Evolutionary conservation across 2,888 invertebrate genomes (phyloP).

Genomic region (Eilema caniola): DNA sequence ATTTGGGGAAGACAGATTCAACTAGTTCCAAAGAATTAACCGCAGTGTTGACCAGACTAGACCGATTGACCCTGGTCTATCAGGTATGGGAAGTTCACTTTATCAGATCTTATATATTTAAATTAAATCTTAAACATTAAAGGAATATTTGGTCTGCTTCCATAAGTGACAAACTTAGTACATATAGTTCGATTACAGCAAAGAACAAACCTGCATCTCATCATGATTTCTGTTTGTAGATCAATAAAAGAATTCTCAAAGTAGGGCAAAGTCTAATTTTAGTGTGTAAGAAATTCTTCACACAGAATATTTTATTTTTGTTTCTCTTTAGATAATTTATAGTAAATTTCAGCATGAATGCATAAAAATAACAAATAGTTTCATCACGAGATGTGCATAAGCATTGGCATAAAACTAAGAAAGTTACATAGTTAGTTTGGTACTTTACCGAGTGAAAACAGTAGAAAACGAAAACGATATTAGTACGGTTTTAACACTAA

Average conservation of each 20-base stretch:
- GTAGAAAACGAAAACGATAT: too few species aligned
- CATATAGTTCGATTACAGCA: background rate
- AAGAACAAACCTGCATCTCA: background rate
- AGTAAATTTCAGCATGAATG: too few species aligned
- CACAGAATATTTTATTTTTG: background rate
- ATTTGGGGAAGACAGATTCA: too few species aligned
- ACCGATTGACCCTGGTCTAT: too few species aligned
- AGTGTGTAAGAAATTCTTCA: background rate
- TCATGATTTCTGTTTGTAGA: background rate
- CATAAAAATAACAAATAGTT: background rate
- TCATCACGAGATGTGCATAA: background rate
- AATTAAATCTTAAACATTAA: too few species aligned
- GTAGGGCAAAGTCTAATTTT: background rate
- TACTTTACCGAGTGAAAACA: too few species aligned
- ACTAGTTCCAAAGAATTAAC: too few species aligned
- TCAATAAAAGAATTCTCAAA: background rate
- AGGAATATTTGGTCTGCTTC: background rate
- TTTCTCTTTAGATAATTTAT: background rate
- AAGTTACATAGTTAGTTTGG: too few species aligned
- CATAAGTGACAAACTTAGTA: background rate
- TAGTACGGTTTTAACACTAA: too few species aligned
- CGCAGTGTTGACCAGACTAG: too few species aligned
- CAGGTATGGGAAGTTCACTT: too few species aligned
- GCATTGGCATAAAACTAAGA: background rate
- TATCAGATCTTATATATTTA: too few species aligned